phyloP scores from a whole-genome alignment of 2,797 vertebrate genomes.

The Rhadinocentrus ornatus region DNA sequence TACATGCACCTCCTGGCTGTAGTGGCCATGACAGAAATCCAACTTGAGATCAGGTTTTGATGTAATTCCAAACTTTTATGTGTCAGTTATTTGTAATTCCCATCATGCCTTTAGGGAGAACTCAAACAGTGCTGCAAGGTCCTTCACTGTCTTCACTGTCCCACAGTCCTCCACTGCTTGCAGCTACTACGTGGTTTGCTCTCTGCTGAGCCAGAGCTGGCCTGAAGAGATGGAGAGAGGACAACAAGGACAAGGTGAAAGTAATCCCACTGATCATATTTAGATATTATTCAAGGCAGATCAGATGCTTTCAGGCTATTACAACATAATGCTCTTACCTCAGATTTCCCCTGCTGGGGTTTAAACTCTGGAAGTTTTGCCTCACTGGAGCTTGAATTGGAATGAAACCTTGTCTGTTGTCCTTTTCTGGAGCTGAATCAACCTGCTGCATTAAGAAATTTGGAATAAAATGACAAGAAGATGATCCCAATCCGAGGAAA shows the following conservation, averaged over 20 bases:
- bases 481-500: not conserved
- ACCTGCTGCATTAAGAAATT: constrained; percentile 36
- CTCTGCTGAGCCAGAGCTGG: constrained; percentile 53
- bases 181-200: constrained; percentile 37
- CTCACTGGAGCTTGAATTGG: constrained; percentile 63
- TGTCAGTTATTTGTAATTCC: not conserved
- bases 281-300: not conserved
- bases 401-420: constrained; percentile 74
- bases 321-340: constrained; percentile 61
- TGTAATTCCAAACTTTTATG: not conserved
- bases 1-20: not conserved
- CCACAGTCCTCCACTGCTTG: constrained; percentile 67
- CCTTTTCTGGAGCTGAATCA: constrained; percentile 75
- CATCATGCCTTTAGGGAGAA: not conserved
- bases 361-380: constrained; percentile 63
- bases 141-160: constrained; percentile 85
- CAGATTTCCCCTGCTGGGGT: constrained; percentile 65
- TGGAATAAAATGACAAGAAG: not conserved
- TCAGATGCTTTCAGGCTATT: not conserved
- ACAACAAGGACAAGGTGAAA: not conserved
- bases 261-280: not conserved
- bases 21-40: not conserved
- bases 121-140: constrained; percentile 85
- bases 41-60: constrained; percentile 9
- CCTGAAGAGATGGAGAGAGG: constrained; percentile 30